phyloP scores from a whole-genome alignment of 1,140 invertebrate genomes.

The Drosophila orosa region DNA sequence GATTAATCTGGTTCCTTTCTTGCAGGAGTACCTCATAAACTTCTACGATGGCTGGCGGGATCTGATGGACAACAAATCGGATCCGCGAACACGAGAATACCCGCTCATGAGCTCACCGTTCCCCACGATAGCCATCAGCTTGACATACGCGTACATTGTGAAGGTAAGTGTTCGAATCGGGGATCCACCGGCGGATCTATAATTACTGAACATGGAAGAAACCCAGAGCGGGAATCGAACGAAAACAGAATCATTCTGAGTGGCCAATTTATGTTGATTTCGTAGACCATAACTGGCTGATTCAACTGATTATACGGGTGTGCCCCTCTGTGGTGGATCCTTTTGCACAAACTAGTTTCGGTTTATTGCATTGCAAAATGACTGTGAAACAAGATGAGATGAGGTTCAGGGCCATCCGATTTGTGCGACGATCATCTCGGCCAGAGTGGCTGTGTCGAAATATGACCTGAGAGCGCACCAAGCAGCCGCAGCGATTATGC shows the following conservation, averaged over 20 bases:
- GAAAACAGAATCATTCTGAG: constrained; percentile 27
- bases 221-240: constrained; percentile 6
- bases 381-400: constrained; percentile 22
- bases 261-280: constrained; percentile 25
- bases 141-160: constrained; percentile 91
- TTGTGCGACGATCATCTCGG: constrained; percentile 6
- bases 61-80: constrained; percentile 90
- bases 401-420: constrained; percentile 50
- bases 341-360: constrained; percentile 55
- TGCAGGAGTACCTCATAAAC: constrained; percentile 83
- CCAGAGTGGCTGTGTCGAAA: constrained; percentile 37
- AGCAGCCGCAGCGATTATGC: constrained; percentile 28
- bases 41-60: constrained; percentile 87
- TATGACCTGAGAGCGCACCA: constrained; percentile 43
- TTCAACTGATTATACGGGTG: constrained; percentile 21
- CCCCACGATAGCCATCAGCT: constrained; percentile 91
- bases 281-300: constrained; percentile 25
- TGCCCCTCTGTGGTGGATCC: constrained; percentile 15
- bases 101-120: constrained; percentile 92
- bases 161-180: constrained; percentile 85
- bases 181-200: constrained; percentile 38
- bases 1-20: constrained; percentile 38
- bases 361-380: constrained; percentile 43
- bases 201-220: constrained; percentile 26
- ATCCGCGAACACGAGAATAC: constrained; percentile 93